Evolutionary conservation across 1,140 invertebrate genomes (phyloP).

Genomic region (Acromyrmex echinatior): DNA sequence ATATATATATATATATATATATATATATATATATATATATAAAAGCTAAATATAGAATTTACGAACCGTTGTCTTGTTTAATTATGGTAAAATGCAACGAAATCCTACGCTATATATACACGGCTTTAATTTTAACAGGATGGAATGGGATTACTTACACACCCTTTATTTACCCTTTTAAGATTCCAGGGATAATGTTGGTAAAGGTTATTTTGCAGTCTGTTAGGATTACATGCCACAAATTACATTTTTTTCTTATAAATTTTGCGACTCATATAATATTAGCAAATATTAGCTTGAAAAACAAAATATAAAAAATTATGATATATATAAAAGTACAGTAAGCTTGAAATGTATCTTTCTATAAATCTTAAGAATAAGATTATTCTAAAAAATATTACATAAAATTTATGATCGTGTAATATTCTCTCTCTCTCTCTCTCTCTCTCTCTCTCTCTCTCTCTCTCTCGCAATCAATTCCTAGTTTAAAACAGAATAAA

Average conservation of each 20-base stretch:
- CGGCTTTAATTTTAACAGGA: conserved; percentile 36
- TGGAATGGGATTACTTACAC: conserved; percentile 20
- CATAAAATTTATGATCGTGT: no score
- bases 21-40: no score
- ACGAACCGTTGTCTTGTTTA: conserved; percentile 3
- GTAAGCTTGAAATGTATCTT: not conserved
- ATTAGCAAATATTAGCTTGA: not conserved
- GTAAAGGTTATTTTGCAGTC: conserved; percentile 38
- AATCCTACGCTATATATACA: conserved; percentile 22
- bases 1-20: no score
- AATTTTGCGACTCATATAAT: not conserved
- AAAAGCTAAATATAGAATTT: conserved; percentile 4
- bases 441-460: no score
- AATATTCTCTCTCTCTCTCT: not conserved
- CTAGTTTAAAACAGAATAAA: not conserved
- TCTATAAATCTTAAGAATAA: not conserved
- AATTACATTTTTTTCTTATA: conserved; percentile 28
- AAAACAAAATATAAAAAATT: conserved; percentile 11
- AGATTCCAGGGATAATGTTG: conserved; percentile 30
- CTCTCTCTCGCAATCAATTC: not conserved
- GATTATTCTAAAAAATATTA: no score
- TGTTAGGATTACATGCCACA: conserved; percentile 23
- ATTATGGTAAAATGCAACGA: conserved; percentile 30
- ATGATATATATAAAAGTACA: not conserved
- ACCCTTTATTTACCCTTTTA: conserved; percentile 43